Conservation (phyloP, 2,888 invertebrate genomes). For the Xestia rhomboidea region DNA sequence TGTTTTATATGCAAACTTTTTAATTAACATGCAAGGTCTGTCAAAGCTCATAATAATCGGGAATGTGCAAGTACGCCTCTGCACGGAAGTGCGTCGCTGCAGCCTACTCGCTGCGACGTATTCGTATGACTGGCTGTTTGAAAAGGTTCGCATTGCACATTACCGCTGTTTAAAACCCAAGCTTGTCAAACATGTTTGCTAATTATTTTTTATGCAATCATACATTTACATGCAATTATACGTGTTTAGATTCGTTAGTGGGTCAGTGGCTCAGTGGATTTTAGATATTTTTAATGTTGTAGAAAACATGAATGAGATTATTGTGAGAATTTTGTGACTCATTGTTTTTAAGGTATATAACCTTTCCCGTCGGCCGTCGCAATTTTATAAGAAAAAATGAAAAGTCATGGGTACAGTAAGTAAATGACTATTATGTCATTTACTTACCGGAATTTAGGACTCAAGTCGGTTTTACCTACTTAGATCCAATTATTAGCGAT, state of each 20-base stretch:
- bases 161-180: constrained; percentile 49
- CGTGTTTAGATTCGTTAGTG: constrained; percentile 48
- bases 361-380: constrained; percentile 7
- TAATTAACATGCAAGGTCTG: constrained; percentile 80
- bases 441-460: constrained; percentile 6
- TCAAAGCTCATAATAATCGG: constrained; percentile 79
- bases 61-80: constrained; percentile 59
- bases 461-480: background rate
- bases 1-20: constrained; percentile 69
- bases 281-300: constrained; percentile 44
- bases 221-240: constrained; percentile 54
- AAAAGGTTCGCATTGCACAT: constrained; percentile 58
- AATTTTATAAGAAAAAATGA: constrained; percentile 14
- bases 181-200: constrained; percentile 61
- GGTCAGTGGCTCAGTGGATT: constrained; percentile 61
- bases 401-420: constrained; percentile 6
- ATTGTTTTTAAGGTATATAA: constrained; percentile 24
- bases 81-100: constrained; percentile 61
- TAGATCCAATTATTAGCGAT: background rate
- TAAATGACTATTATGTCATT: constrained; percentile 16
- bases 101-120: constrained; percentile 32
- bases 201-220: constrained; percentile 63
- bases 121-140: constrained; percentile 41
- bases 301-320: constrained; percentile 46
- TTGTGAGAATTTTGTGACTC: constrained; percentile 33